These are phyloP conservation scores for Drosophila pseudotalamancana DNA, from an alignment of 2,888 invertebrate species.

Conservation along the genomic window DNA sequence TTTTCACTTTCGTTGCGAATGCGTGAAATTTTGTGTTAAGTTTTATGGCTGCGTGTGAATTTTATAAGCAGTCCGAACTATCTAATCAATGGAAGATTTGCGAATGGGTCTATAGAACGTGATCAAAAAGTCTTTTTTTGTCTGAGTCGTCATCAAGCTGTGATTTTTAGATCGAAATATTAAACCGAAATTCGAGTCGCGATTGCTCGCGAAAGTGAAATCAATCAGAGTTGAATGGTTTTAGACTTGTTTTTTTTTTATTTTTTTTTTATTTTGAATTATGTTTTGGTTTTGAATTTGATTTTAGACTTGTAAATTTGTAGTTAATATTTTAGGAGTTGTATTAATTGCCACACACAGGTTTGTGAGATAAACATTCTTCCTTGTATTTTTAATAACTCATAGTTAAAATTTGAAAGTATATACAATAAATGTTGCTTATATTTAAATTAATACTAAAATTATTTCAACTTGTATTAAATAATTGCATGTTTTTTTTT, in stretches of 20 bases:
- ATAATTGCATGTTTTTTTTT: too few species aligned
- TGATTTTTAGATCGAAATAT: not conserved
- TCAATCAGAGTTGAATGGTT: constrained; percentile 15
- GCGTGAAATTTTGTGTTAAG: constrained; percentile 53
- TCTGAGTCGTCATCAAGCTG: constrained; percentile 12
- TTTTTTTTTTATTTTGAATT: not conserved
- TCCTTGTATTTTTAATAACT: too few species aligned
- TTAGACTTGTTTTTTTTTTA: constrained; percentile 23
- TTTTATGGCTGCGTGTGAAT: constrained; percentile 69
- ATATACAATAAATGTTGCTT: too few species aligned
- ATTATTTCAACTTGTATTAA: too few species aligned
- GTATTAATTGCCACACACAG: too few species aligned
- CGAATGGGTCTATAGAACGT: constrained; percentile 8
- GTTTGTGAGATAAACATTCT: too few species aligned
- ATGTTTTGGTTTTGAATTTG: constrained; percentile 5
- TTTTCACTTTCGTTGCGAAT: constrained; percentile 73
- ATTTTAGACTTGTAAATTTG: not conserved
- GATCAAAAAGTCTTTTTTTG: constrained; percentile 8
- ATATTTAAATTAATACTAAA: too few species aligned
- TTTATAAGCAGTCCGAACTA: constrained; percentile 42
- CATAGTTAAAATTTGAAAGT: too few species aligned
- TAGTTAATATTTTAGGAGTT: not conserved
- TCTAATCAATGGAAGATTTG: constrained; percentile 5
- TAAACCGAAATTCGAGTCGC: constrained; percentile 3
- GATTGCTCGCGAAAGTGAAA: constrained; percentile 40